A percentile compares a stretch with the other conserved stretches of the same genome.
phyloP scores from a whole-genome alignment of 1,140 invertebrate genomes.

The Luehdorfia chinensis region DNA sequence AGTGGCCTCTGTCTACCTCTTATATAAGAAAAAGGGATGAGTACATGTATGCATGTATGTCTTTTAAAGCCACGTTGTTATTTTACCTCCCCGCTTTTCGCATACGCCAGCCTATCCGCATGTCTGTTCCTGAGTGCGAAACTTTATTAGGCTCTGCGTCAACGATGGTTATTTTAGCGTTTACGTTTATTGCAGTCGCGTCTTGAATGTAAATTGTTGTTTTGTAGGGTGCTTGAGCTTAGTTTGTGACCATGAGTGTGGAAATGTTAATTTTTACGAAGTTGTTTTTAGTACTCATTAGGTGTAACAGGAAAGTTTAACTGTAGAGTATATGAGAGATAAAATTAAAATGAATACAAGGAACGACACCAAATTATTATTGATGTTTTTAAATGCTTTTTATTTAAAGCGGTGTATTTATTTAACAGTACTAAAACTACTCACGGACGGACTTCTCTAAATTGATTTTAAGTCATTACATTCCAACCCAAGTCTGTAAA shows the following conservation, averaged over 20 bases:
- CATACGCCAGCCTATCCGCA: neutral
- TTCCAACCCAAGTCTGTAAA: no score
- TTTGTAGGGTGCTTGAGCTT: neutral
- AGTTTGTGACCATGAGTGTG: neutral
- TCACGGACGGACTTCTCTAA: no score
- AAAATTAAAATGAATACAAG: neutral
- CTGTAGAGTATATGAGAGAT: neutral
- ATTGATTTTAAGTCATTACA: no score
- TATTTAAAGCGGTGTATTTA: neutral
- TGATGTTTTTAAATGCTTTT: neutral
- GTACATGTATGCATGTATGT: no score
- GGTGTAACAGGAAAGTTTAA: neutral
- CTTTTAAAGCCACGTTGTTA: no score
- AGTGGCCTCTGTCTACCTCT: no score
- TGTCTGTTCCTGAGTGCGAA: neutral
- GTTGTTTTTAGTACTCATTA: conserved; percentile 13
- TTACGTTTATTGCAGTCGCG: neutral
- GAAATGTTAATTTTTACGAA: conserved; percentile 9
- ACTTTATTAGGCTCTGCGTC: neutral
- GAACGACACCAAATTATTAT: neutral
- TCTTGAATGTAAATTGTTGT: conserved; percentile 2
- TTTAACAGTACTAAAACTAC: no score
- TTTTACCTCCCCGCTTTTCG: no score
- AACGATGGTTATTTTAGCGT: conserved; percentile 5
- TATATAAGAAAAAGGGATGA: no score